Evolutionary conservation across 1,140 invertebrate species (phyloP).

Genomic region (Steinernema khuongi): DNA sequence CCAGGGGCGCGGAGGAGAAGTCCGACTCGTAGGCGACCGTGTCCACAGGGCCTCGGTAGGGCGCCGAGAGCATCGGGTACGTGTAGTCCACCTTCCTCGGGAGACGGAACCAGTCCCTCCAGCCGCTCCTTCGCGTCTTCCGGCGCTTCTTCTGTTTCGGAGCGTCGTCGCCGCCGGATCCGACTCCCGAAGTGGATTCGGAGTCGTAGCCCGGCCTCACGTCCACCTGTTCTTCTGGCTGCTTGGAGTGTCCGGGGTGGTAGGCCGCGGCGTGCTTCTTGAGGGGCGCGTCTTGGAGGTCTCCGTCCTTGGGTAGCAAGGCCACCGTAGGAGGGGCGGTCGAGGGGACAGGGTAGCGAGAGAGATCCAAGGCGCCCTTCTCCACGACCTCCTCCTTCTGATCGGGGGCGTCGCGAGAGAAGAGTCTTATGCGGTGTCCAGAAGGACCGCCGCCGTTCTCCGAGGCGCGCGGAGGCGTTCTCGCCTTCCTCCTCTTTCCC

Average conservation of each 20-base stretch:
- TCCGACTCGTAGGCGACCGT: not conserved
- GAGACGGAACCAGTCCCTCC: not conserved
- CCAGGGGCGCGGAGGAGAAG: not conserved
- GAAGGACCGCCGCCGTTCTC: not conserved
- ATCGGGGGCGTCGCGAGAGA: not conserved
- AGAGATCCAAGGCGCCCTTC: not conserved
- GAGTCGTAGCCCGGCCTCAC: not conserved
- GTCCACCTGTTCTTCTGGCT: not conserved
- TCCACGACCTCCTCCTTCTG: not conserved
- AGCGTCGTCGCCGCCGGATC: not conserved
- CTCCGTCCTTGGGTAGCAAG: not conserved
- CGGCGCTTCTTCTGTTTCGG: not conserved
- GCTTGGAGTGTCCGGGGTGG: conserved; percentile 13
- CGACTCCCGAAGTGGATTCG: not conserved
- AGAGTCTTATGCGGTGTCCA: not conserved
- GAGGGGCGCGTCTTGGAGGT: conserved; percentile 20
- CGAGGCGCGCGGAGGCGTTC: not conserved
- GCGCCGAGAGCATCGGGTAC: conserved; percentile 1
- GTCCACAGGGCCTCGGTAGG: not conserved
- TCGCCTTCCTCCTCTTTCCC: not conserved
- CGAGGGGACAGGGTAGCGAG: not conserved
- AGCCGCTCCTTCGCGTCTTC: not conserved
- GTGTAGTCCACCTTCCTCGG: not conserved
- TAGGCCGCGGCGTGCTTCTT: conserved; percentile 15
- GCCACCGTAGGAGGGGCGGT: not conserved